phyloP scores from a whole-genome alignment of 2,113 vertebrate species.

The Camarhynchus parvulus region DNA sequence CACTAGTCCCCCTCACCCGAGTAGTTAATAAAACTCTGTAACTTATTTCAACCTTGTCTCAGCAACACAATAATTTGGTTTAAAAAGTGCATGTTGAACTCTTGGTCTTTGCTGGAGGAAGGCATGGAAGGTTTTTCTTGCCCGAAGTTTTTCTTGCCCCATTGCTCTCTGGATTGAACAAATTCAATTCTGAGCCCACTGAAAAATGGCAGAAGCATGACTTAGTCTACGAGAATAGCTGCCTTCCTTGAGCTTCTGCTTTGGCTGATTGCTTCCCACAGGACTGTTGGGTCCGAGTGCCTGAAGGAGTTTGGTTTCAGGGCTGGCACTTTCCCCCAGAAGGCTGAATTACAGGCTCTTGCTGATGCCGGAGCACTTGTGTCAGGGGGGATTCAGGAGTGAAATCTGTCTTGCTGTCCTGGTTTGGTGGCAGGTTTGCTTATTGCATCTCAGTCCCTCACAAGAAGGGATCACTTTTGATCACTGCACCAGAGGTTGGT shows the following conservation, averaged over 20 bases:
- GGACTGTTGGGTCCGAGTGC: not conserved
- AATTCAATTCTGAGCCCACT: not conserved
- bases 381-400: not conserved
- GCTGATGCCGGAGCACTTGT: not conserved
- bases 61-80: not conserved
- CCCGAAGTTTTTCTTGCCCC: not conserved
- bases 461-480: not conserved
- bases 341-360: not conserved
- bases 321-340: not conserved
- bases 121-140: not conserved
- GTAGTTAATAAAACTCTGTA: not conserved
- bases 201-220: not conserved
- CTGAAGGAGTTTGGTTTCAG: constrained; percentile 15
- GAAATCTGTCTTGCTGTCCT: not conserved
- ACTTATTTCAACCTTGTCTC: not conserved
- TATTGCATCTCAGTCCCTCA: not conserved
- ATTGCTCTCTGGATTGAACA: not conserved
- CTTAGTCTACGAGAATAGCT: not conserved
- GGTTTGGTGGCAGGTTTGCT: not conserved
- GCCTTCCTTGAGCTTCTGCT: not conserved
- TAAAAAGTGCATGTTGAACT: not conserved
- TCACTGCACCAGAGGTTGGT: not conserved
- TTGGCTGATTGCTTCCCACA: not conserved
- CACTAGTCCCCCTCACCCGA: not conserved
- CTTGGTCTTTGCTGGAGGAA: not conserved